Evolutionary conservation across 2,888 invertebrate species (phyloP).

Genomic region (Eupeodes luniger): DNA sequence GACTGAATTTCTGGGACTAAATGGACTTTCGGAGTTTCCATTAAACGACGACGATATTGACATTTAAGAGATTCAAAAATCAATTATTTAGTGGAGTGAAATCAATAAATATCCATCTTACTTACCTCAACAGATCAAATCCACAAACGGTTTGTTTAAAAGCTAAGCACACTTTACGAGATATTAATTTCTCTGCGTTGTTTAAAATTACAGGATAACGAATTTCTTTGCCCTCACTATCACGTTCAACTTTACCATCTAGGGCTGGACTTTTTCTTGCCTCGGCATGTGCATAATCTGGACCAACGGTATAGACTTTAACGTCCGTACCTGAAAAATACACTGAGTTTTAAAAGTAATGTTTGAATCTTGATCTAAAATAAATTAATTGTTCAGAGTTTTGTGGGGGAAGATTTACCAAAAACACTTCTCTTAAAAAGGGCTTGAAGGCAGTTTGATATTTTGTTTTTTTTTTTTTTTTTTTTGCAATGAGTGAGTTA

Average conservation of each 20-base stretch:
- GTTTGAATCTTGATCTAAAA: conserved; percentile 82
- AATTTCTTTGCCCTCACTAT: conserved; percentile 99
- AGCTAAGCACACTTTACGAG: conserved; percentile 97
- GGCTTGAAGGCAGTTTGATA: conserved; percentile 29
- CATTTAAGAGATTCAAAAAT: too few species aligned
- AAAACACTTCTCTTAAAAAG: conserved; percentile 70
- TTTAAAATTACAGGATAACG: conserved; percentile 99
- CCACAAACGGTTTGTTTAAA: conserved; percentile 99
- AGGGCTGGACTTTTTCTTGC: conserved; percentile 99
- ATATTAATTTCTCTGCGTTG: conserved; percentile 98
- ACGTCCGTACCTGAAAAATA: conserved; percentile 87
- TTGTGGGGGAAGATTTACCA: conserved; percentile 53
- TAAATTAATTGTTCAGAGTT: conserved; percentile 73
- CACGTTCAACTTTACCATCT: conserved; percentile 99
- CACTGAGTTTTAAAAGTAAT: conserved; percentile 84
- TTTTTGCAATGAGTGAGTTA: conserved; percentile 62
- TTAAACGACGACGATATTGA: too few species aligned
- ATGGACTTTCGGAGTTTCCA: too few species aligned
- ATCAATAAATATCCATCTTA: neutral
- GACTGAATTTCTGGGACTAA: too few species aligned
- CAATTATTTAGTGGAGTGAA: neutral
- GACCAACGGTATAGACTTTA: conserved; percentile 99
- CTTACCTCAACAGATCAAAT: conserved; percentile 95
- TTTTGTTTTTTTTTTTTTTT: conserved; percentile 37
- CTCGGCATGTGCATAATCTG: conserved; percentile 99